phyloP scores from a whole-genome alignment of 2,113 vertebrate genomes.

The Camelus bactrianus region DNA sequence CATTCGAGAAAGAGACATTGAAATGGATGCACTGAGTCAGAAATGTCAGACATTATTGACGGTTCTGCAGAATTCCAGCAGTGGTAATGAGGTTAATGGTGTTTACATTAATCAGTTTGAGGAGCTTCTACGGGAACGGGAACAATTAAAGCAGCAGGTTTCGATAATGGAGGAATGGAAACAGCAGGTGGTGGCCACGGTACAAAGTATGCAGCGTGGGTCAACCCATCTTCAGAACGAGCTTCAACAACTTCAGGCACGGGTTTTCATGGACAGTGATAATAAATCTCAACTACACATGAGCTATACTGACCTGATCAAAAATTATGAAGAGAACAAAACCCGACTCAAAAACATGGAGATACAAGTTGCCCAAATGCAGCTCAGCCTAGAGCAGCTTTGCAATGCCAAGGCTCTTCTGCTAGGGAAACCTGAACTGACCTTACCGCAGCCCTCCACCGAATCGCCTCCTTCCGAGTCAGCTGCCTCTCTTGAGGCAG shows the following conservation, averaged over 20 bases:
- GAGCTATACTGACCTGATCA: conserved; percentile 91
- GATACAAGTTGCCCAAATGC: conserved; percentile 91
- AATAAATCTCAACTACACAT: conserved; percentile 91
- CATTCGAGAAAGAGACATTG: conserved; percentile 94
- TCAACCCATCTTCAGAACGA: conserved; percentile 93
- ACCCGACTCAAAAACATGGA: conserved; percentile 89
- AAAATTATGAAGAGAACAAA: conserved; percentile 93
- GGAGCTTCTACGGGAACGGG: conserved; percentile 92
- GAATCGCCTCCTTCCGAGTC: neutral
- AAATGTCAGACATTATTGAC: conserved; percentile 94
- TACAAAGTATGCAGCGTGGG: conserved; percentile 94
- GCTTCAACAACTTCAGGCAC: conserved; percentile 90
- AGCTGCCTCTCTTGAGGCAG: neutral
- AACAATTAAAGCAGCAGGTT: conserved; percentile 93
- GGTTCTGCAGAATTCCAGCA: conserved; percentile 89
- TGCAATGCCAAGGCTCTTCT: conserved; percentile 90
- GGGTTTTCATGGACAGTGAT: conserved; percentile 90
- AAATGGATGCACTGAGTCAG: conserved; percentile 94
- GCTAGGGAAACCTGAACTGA: conserved; percentile 88
- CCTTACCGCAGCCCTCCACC: conserved; percentile 67
- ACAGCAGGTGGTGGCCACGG: conserved; percentile 92
- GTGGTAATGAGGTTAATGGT: conserved; percentile 82
- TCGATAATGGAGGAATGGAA: conserved; percentile 97
- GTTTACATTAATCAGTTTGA: conserved; percentile 93
- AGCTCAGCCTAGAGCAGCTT: conserved; percentile 91